Base-by-base conservation (phyloP, 1,140 invertebrate genomes). In the Hirudo medicinalis region DNA sequence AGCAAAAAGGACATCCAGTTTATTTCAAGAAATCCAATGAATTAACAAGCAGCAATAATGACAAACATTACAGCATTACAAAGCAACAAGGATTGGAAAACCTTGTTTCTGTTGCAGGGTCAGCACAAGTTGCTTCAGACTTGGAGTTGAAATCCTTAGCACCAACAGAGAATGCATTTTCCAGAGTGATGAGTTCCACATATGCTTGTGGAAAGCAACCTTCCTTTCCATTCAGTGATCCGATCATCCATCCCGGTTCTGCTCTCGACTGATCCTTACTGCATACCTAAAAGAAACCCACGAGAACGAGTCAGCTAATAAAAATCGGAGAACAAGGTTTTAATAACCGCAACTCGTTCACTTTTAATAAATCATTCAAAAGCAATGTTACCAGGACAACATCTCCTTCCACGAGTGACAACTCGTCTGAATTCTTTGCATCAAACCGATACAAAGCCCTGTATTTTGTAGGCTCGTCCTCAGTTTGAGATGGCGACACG, bases 191-290 rank as follows among this genome's bases (percentile, higher is more conserved):
- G 40, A 87, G 87, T 78, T 96, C 91, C 19, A 94, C 93, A 81
- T 97, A 98, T 8, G 91, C 91, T 82, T 96, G 91, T 5, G 96
- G 95, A 83, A 98, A 98, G 92, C 94, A 97, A n/a, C 95, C 94
- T 9, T 88, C 89, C 74, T 89, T 87, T 27, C 90, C 91, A 77
- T 90, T 85, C 40, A 78, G 75, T 78, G 92, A 90, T 6, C 96
- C 96, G 75, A 91, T 91, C 75, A 93, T 84, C 96, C 96, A 99
- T n/a, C 94, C 95, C 15, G 93, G 92, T 79, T 98, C 94, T 15
- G 78, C 75, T 0, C 90, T 89, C 77, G 88, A 89, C 81, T 94
- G 90, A 72, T 89, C 88, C 40, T 88, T 82, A 60, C 17, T 53
- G 22, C 40, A n/a, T 11, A 55, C n/a, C 29, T 32, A 22, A 69